A percentile compares a stretch with the other conserved stretches of the same genome.
These are phyloP conservation scores for Eulithis prunata DNA, from an alignment of 2,888 invertebrate genomes.

Conservation along the genomic window DNA sequence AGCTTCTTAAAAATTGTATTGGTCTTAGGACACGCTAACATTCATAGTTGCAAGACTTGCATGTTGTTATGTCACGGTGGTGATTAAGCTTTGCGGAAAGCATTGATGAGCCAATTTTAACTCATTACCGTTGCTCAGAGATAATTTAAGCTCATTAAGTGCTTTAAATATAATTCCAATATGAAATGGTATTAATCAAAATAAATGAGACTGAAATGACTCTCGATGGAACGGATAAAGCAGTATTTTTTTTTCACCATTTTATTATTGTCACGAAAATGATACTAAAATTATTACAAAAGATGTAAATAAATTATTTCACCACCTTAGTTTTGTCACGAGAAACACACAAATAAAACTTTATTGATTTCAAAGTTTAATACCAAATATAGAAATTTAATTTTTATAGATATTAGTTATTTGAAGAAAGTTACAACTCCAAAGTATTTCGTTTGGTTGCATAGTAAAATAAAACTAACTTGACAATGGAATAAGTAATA, in stretches of 20 bases:
- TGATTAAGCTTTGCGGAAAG: background rate
- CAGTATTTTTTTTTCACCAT: background rate
- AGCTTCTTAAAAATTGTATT: no score
- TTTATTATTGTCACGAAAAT: background rate
- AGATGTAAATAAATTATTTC: no score
- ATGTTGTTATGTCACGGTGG: background rate
- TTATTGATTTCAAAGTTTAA: no score
- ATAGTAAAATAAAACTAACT: background rate
- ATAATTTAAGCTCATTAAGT: conserved; percentile 12
- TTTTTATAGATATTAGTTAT: no score
- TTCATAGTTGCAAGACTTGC: no score
- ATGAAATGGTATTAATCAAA: conserved; percentile 7
- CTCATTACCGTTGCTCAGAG: conserved; percentile 7
- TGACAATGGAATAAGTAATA: conserved; percentile 16
- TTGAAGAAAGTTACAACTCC: no score
- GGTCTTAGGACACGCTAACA: no score
- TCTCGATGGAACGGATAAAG: background rate
- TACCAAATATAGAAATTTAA: no score
- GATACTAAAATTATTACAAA: no score
- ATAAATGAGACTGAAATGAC: conserved; percentile 1
- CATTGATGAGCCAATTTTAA: background rate
- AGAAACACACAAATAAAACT: no score
- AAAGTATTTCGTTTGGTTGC: no score
- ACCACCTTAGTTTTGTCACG: no score
- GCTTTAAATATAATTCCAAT: conserved; percentile 8